Conservation (phyloP, 35 echinoderm and acorn worm genomes). For the Holothuria glaberrima region DNA sequence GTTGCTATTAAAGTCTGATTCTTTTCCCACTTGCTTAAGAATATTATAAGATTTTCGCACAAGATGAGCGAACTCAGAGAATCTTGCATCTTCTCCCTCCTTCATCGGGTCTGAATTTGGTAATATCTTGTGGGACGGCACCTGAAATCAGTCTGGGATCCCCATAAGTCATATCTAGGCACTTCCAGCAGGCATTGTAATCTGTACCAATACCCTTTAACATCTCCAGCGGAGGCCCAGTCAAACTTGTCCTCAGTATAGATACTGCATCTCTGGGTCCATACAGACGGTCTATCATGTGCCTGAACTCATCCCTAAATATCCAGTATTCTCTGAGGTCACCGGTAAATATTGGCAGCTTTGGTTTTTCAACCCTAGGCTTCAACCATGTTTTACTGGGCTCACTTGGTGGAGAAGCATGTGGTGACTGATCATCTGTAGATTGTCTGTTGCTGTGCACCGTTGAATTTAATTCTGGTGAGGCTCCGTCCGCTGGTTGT, state of each 20-base stretch:
- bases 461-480: too few relatives aligned
- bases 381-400: neutral
- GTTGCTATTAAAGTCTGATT: too few relatives aligned
- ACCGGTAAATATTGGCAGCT: slow-evolving; percentile 31
- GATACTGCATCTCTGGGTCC: neutral
- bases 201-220: slow-evolving; percentile 54
- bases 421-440: too few relatives aligned
- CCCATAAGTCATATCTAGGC: slow-evolving; percentile 52
- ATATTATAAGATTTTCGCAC: too few relatives aligned
- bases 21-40: too few relatives aligned
- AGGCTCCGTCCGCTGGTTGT: neutral
- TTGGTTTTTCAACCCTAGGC: slow-evolving; percentile 30
- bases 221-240: neutral
- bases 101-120: slow-evolving; percentile 47
- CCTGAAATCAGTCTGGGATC: slow-evolving; percentile 63
- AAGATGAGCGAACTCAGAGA: too few relatives aligned
- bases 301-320: neutral
- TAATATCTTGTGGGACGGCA: slow-evolving; percentile 56
- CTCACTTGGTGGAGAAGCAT: neutral
- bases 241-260: neutral
- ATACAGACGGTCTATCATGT: neutral
- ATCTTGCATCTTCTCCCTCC: slow-evolving; percentile 42
- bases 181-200: too few relatives aligned
- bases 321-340: slow-evolving; percentile 27
- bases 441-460: too few relatives aligned